Evolutionary conservation across 64 coral and sea anemone species (phyloP).

Genomic region (Montipora foliosa): DNA sequence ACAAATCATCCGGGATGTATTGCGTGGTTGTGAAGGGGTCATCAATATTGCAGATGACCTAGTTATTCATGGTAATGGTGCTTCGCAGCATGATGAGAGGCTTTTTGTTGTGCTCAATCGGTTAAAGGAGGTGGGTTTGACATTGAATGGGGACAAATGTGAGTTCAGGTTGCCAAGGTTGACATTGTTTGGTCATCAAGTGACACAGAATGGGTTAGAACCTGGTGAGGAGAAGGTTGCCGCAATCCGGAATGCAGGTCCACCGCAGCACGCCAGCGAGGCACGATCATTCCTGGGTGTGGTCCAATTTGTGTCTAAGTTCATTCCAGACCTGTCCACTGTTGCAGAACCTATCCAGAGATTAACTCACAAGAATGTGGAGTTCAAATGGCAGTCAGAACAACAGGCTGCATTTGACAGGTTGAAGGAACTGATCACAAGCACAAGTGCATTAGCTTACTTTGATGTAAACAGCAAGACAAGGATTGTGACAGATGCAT

Average conservation of each 20-base stretch:
- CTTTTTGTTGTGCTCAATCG: too few relatives aligned
- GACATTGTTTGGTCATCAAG: slow-evolving; percentile 20
- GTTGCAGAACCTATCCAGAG: slow-evolving; percentile 13
- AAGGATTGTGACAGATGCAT: slow-evolving; percentile 12
- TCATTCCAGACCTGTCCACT: not conserved
- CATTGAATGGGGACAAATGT: not conserved
- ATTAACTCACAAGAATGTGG: slow-evolving; percentile 15
- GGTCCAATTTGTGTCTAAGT: slow-evolving; percentile 42
- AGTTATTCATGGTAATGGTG: too few relatives aligned
- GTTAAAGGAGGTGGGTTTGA: too few relatives aligned
- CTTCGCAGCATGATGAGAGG: too few relatives aligned
- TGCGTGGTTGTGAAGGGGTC: too few relatives aligned
- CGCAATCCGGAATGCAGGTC: slow-evolving; percentile 31
- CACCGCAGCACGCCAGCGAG: slow-evolving; percentile 27
- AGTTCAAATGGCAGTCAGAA: not conserved
- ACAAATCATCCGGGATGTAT: too few relatives aligned
- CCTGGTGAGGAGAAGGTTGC: slow-evolving; percentile 24
- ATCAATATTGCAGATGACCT: too few relatives aligned
- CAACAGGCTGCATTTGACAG: slow-evolving; percentile 23
- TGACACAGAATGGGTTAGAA: slow-evolving; percentile 10
- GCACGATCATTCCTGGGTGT: slow-evolving; percentile 22
- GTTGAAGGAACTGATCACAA: slow-evolving; percentile 17
- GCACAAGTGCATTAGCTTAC: not conserved
- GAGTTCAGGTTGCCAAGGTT: slow-evolving; percentile 18
- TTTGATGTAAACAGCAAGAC: not conserved